Evolutionary conservation across 23 tunicate species (phyloP).

Genomic region (Ascidia mentula): DNA sequence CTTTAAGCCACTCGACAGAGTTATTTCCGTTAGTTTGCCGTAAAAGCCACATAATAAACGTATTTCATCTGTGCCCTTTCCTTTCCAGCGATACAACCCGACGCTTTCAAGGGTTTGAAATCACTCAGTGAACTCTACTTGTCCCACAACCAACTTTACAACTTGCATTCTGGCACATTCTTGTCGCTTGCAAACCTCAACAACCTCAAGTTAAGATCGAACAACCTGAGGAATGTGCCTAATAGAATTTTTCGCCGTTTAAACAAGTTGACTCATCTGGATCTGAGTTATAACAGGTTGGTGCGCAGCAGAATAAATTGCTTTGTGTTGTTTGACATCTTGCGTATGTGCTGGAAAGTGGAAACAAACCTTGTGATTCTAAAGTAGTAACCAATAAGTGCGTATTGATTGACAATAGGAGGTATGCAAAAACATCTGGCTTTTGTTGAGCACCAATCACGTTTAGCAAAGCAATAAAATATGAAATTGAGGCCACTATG

Average conservation of each 20-base stretch:
- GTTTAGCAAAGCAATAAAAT: too few species aligned
- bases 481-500: too few species aligned
- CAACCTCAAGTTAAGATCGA: slow-evolving; percentile 27
- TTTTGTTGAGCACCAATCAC: too few species aligned
- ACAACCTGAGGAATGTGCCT: slow-evolving; percentile 27
- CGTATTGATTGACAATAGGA: neutral
- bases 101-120: slow-evolving; percentile 36
- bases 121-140: slow-evolving; percentile 50
- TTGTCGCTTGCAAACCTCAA: slow-evolving; percentile 21
- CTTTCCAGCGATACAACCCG: slow-evolving; percentile 32
- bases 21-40: too few species aligned
- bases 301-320: too few species aligned
- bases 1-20: too few species aligned
- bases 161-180: slow-evolving; percentile 32
- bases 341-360: too few species aligned
- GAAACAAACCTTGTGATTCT: neutral
- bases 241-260: slow-evolving; percentile 34
- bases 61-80: too few species aligned
- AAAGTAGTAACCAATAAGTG: neutral
- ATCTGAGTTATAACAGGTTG: slow-evolving; percentile 74
- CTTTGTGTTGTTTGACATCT: too few species aligned
- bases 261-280: slow-evolving; percentile 25
- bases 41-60: too few species aligned
- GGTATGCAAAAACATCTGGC: too few species aligned
- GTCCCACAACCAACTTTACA: slow-evolving; percentile 42